Percentiles rank a stretch among this genome's conserved stretches.
These are phyloP conservation scores for Sporophila hypoxantha DNA, from an alignment of 2,113 vertebrate species.

Conservation along the genomic window DNA sequence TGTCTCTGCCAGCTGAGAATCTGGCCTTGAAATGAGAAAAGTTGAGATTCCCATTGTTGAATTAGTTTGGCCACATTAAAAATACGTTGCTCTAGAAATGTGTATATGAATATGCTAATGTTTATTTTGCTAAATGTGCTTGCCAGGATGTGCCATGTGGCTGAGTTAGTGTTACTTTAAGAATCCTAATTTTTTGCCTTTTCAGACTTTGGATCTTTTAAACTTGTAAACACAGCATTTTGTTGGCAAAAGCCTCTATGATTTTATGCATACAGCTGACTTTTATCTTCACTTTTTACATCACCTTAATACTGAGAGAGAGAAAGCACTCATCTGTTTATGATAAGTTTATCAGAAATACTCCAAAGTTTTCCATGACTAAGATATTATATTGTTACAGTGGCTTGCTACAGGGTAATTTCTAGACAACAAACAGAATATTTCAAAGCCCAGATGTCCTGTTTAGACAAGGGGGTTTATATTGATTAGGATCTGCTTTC, in stretches of 20 bases:
- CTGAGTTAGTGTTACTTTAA: slow-evolving; percentile 59
- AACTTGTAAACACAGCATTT: slow-evolving; percentile 56
- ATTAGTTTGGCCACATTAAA: slow-evolving; percentile 56
- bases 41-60: slow-evolving; percentile 56
- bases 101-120: slow-evolving; percentile 60
- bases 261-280: slow-evolving; percentile 54
- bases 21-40: slow-evolving; percentile 34
- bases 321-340: slow-evolving; percentile 34
- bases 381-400: slow-evolving; percentile 53
- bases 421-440: slow-evolving; percentile 54
- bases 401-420: slow-evolving; percentile 52
- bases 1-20: slow-evolving; percentile 52
- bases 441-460: slow-evolving; percentile 67
- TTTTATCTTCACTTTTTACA: slow-evolving; percentile 50
- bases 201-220: slow-evolving; percentile 59
- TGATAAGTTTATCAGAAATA: slow-evolving; percentile 53
- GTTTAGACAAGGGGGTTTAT: slow-evolving; percentile 63
- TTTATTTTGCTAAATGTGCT: slow-evolving; percentile 48
- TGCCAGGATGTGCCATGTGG: slow-evolving; percentile 56
- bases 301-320: slow-evolving; percentile 50
- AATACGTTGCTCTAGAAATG: slow-evolving; percentile 47
- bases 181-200: slow-evolving; percentile 54
- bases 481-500: slow-evolving; percentile 63
- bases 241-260: slow-evolving; percentile 2
- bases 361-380: slow-evolving; percentile 35